phyloP scores from a whole-genome alignment of 2,113 vertebrate species.

The Clinocottus analis region DNA sequence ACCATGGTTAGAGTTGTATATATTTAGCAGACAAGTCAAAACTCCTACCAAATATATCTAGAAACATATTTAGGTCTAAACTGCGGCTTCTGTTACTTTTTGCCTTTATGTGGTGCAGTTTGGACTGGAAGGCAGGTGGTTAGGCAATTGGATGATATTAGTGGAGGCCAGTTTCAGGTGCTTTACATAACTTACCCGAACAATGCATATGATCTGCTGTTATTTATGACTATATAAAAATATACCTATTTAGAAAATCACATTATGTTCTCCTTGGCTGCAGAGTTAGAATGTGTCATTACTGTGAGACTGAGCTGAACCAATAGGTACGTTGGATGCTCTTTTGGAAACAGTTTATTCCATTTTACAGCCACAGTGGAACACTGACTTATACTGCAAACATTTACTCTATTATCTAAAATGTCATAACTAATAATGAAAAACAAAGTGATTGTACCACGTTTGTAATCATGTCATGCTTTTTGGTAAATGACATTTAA shows the following conservation, averaged over 20 bases:
- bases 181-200: neutral
- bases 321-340: neutral
- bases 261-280: neutral
- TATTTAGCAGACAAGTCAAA: conserved; percentile 28
- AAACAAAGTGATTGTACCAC: conserved; percentile 43
- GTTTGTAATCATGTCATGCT: conserved; percentile 15
- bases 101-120: too few relatives aligned
- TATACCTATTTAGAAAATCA: neutral
- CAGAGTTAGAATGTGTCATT: neutral
- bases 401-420: neutral
- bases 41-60: neutral
- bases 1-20: neutral
- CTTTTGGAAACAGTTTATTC: neutral
- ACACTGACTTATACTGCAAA: neutral
- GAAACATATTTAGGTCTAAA: neutral
- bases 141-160: neutral
- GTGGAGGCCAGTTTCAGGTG: neutral
- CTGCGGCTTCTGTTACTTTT: neutral
- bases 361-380: neutral
- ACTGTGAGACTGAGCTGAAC: neutral
- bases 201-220: neutral
- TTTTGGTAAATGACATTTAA: conserved; percentile 11
- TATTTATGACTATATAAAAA: neutral
- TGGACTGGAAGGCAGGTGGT: neutral
- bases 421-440: neutral